Percentiles rank a stretch among this genome's conserved stretches.
phyloP scores from a whole-genome alignment of 2,797 vertebrate genomes.

The Siniperca obscura region DNA sequence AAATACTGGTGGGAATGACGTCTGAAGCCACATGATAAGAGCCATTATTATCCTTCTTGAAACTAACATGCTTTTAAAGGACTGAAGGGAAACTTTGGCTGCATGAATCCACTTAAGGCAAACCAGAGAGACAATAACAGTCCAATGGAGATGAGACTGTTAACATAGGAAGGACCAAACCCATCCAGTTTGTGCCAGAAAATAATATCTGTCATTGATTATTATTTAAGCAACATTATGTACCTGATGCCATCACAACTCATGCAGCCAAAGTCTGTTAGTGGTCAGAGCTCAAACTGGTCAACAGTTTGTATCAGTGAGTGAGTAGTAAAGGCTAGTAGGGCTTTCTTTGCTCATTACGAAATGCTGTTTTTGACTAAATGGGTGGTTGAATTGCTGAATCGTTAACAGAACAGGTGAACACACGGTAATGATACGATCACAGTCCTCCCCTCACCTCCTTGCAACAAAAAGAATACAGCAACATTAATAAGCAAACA shows the following conservation, averaged over 20 bases:
- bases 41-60: conserved; percentile 4
- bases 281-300: conserved; percentile 53
- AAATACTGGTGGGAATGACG: conserved; percentile 30
- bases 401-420: conserved; percentile 54
- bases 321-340: conserved; percentile 12
- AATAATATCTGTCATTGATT: not conserved
- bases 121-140: conserved; percentile 52
- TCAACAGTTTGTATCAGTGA: conserved; percentile 28
- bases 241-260: conserved; percentile 24
- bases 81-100: conserved; percentile 51
- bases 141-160: conserved; percentile 24
- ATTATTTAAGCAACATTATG: conserved; percentile 1
- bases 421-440: conserved; percentile 58
- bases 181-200: conserved; percentile 15
- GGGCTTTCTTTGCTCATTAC: conserved; percentile 31
- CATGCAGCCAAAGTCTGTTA: conserved; percentile 42
- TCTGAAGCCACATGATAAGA: conserved; percentile 9
- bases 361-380: conserved; percentile 18
- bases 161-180: conserved; percentile 15
- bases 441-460: conserved; percentile 57
- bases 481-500: conserved; percentile 75
- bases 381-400: conserved; percentile 19
- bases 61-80: conserved; percentile 15
- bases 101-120: conserved; percentile 54
- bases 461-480: conserved; percentile 67